A percentile compares a stretch with the other conserved stretches of the same genome.
Conservation (phyloP, 2,888 invertebrate species). For the Drosophila borborema region DNA sequence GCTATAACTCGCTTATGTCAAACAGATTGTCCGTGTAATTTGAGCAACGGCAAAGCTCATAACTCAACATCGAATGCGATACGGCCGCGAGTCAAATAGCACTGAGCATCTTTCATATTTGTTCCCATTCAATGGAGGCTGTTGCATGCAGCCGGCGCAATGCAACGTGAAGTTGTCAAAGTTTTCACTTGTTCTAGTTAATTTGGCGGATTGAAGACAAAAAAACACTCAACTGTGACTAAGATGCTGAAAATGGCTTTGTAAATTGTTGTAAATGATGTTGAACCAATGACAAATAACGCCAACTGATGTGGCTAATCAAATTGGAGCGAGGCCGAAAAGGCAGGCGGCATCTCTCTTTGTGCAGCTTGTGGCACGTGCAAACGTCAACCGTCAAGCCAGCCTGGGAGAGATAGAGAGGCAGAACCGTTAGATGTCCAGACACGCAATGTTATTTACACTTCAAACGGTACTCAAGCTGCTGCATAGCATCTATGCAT, state of each 20-base stretch:
- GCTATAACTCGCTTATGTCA: constrained; percentile 75
- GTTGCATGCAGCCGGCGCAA: constrained; percentile 20
- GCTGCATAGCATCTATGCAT: constrained; percentile 15
- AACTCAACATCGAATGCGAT: constrained; percentile 24
- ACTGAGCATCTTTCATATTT: constrained; percentile 9
- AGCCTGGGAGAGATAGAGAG: neutral
- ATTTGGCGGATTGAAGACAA: constrained; percentile 1
- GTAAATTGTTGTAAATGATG: constrained; percentile 73
- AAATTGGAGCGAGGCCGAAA: constrained; percentile 63
- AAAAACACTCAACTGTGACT: constrained; percentile 55
- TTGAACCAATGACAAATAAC: constrained; percentile 77
- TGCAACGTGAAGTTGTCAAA: constrained; percentile 17
- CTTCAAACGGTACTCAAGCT: constrained; percentile 28
- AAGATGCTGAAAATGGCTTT: constrained; percentile 34
- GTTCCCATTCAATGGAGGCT: constrained; percentile 6
- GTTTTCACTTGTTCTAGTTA: constrained; percentile 74
- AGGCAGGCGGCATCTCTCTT: constrained; percentile 24
- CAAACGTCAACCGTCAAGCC: neutral
- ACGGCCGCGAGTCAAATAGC: neutral
- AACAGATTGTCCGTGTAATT: constrained; percentile 74
- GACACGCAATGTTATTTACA: constrained; percentile 49
- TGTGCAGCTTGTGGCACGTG: constrained; percentile 36
- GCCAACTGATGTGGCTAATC: constrained; percentile 52
- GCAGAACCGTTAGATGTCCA: constrained; percentile 39
- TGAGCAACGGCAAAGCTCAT: constrained; percentile 44